Conservation (phyloP, 2,113 vertebrate species). For the Dromas ardeola region DNA sequence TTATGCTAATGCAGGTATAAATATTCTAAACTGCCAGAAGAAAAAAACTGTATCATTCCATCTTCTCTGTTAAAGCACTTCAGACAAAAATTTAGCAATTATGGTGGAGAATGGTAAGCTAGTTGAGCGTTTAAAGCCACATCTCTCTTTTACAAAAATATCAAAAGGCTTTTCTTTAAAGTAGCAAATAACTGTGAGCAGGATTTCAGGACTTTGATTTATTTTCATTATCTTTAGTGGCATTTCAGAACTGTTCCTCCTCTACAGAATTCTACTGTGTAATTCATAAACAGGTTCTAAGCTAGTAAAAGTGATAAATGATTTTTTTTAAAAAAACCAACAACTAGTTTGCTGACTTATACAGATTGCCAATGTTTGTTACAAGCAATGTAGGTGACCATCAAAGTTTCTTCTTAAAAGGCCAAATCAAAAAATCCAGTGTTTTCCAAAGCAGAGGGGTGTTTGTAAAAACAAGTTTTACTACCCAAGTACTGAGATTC, state of each 20-base stretch:
- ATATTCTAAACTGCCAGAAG: neutral
- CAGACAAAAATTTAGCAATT: neutral
- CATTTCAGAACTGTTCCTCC: neutral
- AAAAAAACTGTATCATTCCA: neutral
- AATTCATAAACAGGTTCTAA: neutral
- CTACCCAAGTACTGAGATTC: neutral
- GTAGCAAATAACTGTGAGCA: neutral
- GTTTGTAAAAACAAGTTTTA: neutral
- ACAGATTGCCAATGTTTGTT: neutral
- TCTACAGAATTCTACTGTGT: neutral
- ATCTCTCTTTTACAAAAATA: neutral
- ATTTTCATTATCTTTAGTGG: neutral
- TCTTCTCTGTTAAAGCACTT: constrained; percentile 13
- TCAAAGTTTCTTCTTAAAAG: neutral
- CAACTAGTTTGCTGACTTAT: neutral
- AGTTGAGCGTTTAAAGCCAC: neutral
- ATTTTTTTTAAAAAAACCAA: neutral
- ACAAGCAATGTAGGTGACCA: neutral
- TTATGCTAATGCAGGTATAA: neutral
- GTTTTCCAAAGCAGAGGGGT: neutral
- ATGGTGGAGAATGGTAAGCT: neutral
- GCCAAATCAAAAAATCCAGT: neutral
- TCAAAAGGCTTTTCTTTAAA: neutral
- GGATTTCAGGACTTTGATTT: neutral
- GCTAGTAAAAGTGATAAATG: neutral